Evolutionary conservation across 2,888 invertebrate genomes (phyloP), one percentile per base, ranked within the genome.

Genomic region (Xestia sexstrigata): DNA sequence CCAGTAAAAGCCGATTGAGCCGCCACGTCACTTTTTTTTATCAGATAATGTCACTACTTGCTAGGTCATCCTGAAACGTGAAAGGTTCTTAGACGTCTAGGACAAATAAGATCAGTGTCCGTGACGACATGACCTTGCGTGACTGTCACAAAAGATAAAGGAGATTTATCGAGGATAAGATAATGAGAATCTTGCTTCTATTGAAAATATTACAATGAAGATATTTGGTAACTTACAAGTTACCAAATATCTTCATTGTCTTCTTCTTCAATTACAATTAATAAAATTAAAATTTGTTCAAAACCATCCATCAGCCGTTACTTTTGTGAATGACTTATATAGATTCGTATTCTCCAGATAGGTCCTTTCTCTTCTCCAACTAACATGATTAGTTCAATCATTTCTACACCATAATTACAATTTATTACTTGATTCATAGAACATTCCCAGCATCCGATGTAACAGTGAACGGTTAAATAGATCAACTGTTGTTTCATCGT

Each of bases 401-500:
- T 68, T 68, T 62, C 55, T 45, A 42, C 73, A 60, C 26, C 26
- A 65, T 65, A 71, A 74, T 70, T 66, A 73, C 73, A 68, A 63
- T 58, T 4, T 26, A 60, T 63, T 47, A 67, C 47, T 80, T 69
- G 62, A 75, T 70, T 79, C 75, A 74, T n/a, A 70, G 42, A 65
- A 70, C 60, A 84, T 84, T 84, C 69, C 75, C 77, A 81, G 66
- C 69, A 84, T 75, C 88, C 82, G 72, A 87, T 87, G 91, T 89
- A 91, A 91, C 93, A 93, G 93, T 83, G 73, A 83, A 45, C 76
- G 70, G 73, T n/a, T 83, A 83, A 65, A 76, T 83, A 83, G 83
- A 92, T 86, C 93, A 93, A 90, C 90, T 87, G 85, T 90, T 88
- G 91, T 89, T 93, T 90, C 90, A 90, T 78, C 83, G 77, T 71